phyloP scores from a whole-genome alignment of 1,140 invertebrate genomes.

The Bombus superbus region DNA sequence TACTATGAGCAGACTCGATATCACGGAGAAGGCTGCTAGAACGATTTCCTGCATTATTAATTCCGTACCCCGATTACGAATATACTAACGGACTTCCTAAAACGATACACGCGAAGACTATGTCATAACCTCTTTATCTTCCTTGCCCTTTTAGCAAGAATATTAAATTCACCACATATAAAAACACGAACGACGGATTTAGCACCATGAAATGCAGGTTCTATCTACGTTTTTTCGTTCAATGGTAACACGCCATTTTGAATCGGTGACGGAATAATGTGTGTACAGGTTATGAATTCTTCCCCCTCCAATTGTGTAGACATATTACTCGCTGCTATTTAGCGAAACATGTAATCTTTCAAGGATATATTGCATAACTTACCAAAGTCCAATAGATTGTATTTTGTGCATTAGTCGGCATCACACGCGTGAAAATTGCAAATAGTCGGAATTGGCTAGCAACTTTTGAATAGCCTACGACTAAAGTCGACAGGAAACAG shows the following conservation, averaged over 20 bases:
- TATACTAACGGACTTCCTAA: conserved; percentile 34
- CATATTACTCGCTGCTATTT: not conserved
- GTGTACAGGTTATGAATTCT: conserved; percentile 54
- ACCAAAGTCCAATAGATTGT: conserved; percentile 30
- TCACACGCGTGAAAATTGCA: not conserved
- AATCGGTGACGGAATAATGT: conserved; percentile 9
- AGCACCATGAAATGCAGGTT: not conserved
- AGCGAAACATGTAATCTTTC: not conserved
- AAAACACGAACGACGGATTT: conserved; percentile 23
- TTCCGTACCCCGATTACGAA: conserved; percentile 35
- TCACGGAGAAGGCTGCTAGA: conserved; percentile 80
- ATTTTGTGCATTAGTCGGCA: not conserved
- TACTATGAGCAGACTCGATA: conserved; percentile 81
- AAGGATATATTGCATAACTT: conserved; percentile 31
- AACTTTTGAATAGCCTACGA: conserved; percentile 32
- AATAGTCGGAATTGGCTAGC: not conserved
- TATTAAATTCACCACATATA: conserved; percentile 23
- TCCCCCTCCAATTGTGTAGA: conserved; percentile 4
- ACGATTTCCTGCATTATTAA: conserved; percentile 81
- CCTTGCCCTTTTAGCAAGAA: conserved; percentile 2
- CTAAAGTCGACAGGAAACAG: conserved; percentile 32
- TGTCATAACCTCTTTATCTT: conserved; percentile 47
- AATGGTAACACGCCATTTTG: conserved; percentile 63
- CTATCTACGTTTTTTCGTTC: conserved; percentile 5
- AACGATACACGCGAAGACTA: conserved; percentile 1